Evolutionary conservation across 2,888 invertebrate species (phyloP), one percentile per base, ranked within the genome.

Genomic region (Epinotia ramella): DNA sequence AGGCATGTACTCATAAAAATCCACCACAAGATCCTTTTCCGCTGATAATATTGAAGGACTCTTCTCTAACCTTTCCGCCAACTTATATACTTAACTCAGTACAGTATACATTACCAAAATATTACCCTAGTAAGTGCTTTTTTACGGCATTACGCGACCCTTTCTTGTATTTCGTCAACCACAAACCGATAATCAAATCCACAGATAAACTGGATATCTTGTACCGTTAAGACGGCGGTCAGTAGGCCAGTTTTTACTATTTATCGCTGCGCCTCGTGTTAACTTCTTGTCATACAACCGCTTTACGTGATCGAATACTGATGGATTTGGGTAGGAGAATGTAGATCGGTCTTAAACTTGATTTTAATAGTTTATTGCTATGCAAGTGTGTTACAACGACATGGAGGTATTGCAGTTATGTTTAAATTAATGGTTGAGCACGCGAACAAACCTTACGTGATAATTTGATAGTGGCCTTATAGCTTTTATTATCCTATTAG

Each of bases 181-280:
- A 70, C 33, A 33, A 53, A n/a, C 60, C 64, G 64, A 74, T 84
- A 89, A 87, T 86, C 87, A 89, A 89, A 89, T 85, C 86, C 70
- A 70, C 76, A 81, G 82, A 78, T 80, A 83, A 83, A 79, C 81
- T 79, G 81, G 80, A 82, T 84, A 81, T 81, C 79, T 79, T 79
- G 80, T 90, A 89, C 92, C 92, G 92, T 93, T 92, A 92, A 80
- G 78, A 75, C 78, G 73, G 73, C 86, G 89, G 91, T 87, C 88
- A 89, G 88, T 91, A 90, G 89, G 89, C 88, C 90, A 93, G 88
- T 92, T 94, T 92, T 91, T 90, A 89, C 86, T 84, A 88, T 87
- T 88, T 89, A 89, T 88, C 88, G 87, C 87, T 82, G 87, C 88
- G 87, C 86, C 82, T 87, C 87, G 86, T 84, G 85, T 83, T 82